Evolutionary conservation across 1,140 invertebrate species (phyloP).

Genomic region (Aethina tumida): DNA sequence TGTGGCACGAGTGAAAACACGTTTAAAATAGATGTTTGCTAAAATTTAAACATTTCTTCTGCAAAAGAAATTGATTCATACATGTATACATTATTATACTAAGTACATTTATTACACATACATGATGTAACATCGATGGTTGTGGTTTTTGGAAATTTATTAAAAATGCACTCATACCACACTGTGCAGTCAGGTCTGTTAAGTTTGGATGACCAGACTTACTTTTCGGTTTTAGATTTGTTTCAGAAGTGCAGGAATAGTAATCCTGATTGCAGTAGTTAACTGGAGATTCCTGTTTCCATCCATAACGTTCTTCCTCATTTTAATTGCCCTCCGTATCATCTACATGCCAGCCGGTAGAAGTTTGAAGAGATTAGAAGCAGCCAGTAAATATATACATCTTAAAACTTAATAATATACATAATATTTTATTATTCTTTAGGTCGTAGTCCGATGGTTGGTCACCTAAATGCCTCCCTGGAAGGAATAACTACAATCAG

Average conservation of each 20-base stretch:
- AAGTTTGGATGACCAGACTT: not conserved
- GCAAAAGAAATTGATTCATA: too few species aligned
- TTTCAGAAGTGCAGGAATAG: conserved; percentile 11
- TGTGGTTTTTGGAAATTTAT: too few species aligned
- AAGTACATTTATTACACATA: too few species aligned
- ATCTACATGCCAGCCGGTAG: conserved; percentile 52
- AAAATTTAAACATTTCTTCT: too few species aligned
- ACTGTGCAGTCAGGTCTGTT: not conserved
- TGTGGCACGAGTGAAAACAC: too few species aligned
- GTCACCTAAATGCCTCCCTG: conserved; percentile 55
- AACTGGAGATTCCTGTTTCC: conserved; percentile 27
- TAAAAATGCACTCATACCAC: not conserved
- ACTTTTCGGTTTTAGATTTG: conserved; percentile 12
- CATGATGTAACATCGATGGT: too few species aligned
- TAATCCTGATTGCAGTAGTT: conserved; percentile 15
- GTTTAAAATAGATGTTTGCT: too few species aligned
- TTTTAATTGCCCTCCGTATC: conserved; percentile 42
- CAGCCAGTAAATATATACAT: conserved; percentile 41
- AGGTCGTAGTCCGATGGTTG: conserved; percentile 54
- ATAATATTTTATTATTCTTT: conserved; percentile 9
- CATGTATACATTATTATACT: too few species aligned
- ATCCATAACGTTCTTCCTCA: conserved; percentile 39
- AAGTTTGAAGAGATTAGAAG: conserved; percentile 54
- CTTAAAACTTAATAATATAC: not conserved
- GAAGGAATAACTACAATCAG: conserved; percentile 78